phyloP scores from a whole-genome alignment of 37 sponge, comb jelly and placozoan species.

The Spongilla lacustris region DNA sequence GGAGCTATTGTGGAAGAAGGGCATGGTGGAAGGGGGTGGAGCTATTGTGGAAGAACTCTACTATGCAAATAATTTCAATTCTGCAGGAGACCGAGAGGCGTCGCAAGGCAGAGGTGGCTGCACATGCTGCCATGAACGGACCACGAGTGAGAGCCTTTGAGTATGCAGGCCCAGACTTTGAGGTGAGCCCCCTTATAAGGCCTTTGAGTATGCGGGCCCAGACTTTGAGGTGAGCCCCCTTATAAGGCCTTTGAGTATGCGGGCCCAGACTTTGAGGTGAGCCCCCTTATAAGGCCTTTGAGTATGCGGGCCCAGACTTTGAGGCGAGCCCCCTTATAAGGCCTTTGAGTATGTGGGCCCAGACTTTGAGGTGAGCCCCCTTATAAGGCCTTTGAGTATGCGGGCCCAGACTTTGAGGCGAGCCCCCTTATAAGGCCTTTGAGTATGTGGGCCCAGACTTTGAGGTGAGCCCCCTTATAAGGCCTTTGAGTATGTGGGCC shows the following conservation, averaged over 20 bases:
- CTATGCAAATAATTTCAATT: not conserved
- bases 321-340: constrained; percentile 61
- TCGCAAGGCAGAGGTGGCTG: constrained; percentile 71
- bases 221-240: constrained; percentile 73
- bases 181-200: constrained; percentile 68
- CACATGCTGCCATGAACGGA: constrained; percentile 82
- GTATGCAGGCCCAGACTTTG: constrained; percentile 85
- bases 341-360: too few relatives aligned
- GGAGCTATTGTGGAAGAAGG: not conserved
- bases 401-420: not conserved
- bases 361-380: not conserved
- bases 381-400: too few relatives aligned
- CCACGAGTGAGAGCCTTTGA: constrained; percentile 65
- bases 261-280: constrained; percentile 85
- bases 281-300: constrained; percentile 43
- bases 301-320: constrained; percentile 86
- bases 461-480: too few relatives aligned
- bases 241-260: constrained; percentile 82
- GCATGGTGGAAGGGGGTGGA: too few relatives aligned
- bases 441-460: not conserved
- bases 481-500: too few relatives aligned
- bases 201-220: constrained; percentile 82
- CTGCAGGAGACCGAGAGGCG: constrained; percentile 74
- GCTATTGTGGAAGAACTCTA: not conserved
- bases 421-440: too few relatives aligned